These are phyloP conservation scores for Poecilia latipinna DNA, from an alignment of 2,113 vertebrate genomes.

Conservation along the genomic window DNA sequence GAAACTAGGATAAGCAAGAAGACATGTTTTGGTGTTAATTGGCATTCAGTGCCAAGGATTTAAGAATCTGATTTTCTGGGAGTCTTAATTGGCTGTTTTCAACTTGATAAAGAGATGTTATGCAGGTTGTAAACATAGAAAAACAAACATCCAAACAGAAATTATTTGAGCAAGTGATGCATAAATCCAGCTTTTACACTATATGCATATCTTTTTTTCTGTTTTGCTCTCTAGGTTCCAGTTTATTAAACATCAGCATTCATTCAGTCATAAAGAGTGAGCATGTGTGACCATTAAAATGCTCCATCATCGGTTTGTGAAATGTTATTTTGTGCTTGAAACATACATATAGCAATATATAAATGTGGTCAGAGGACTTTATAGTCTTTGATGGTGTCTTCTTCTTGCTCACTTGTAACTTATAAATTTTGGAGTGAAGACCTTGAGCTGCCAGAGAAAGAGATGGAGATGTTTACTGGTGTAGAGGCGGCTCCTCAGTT, in stretches of 20 bases:
- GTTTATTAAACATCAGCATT: background rate
- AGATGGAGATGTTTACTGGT: slow-evolving; percentile 31
- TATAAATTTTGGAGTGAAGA: background rate
- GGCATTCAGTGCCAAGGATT: too few relatives aligned
- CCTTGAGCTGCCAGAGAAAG: background rate
- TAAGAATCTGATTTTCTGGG: background rate
- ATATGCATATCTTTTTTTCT: background rate
- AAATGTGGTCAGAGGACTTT: too few relatives aligned
- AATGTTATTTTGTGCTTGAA: background rate
- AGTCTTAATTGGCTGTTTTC: background rate
- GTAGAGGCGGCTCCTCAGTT: slow-evolving; percentile 56
- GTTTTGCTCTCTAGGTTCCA: background rate
- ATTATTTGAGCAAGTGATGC: background rate
- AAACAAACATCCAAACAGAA: background rate
- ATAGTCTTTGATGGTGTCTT: background rate
- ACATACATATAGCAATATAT: too few relatives aligned
- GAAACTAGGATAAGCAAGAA: too few relatives aligned
- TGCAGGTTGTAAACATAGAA: background rate
- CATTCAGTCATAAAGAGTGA: background rate
- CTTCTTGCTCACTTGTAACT: slow-evolving; percentile 15
- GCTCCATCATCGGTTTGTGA: background rate
- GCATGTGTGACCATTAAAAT: background rate
- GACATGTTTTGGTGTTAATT: too few relatives aligned
- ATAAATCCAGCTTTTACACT: background rate
- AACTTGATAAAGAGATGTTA: background rate